These are phyloP conservation scores for Ormyrus pomaceus DNA, from an alignment of 2,888 invertebrate genomes.

Conservation along the genomic window DNA sequence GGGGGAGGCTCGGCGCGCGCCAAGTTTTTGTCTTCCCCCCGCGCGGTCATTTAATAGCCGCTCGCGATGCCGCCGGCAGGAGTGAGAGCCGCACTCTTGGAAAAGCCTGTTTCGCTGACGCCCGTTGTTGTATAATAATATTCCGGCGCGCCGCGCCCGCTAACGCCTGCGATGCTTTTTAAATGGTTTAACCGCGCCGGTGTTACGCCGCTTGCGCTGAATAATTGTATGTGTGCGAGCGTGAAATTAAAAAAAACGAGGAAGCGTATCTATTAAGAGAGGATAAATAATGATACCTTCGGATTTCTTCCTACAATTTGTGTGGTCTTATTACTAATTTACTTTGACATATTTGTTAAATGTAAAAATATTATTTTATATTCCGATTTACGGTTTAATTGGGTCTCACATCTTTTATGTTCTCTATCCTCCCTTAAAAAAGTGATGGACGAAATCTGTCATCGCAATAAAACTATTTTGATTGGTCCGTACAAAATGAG, in stretches of 20 bases:
- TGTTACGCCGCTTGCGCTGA: conserved; percentile 13
- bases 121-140: conserved; percentile 11
- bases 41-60: conserved; percentile 27
- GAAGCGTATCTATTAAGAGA: conserved; percentile 11
- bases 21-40: conserved; percentile 25
- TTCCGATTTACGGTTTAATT: too few relatives aligned
- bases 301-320: too few relatives aligned
- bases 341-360: too few relatives aligned
- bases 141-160: background rate
- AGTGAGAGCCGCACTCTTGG: background rate
- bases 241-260: conserved; percentile 4
- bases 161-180: conserved; percentile 6
- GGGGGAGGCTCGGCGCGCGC: background rate
- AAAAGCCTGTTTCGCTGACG: too few relatives aligned
- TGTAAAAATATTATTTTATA: too few relatives aligned
- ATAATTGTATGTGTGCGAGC: background rate
- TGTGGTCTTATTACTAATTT: too few relatives aligned
- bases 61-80: background rate
- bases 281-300: background rate
- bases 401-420: too few relatives aligned
- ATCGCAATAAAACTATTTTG: too few relatives aligned
- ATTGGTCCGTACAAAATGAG: too few relatives aligned
- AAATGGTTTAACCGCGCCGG: conserved; percentile 30
- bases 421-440: too few relatives aligned
- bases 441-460: too few relatives aligned